Evolutionary conservation across 2,888 invertebrate species (phyloP), one percentile per base, ranked within the genome.

Genomic region (Quadroppia sp.): DNA sequence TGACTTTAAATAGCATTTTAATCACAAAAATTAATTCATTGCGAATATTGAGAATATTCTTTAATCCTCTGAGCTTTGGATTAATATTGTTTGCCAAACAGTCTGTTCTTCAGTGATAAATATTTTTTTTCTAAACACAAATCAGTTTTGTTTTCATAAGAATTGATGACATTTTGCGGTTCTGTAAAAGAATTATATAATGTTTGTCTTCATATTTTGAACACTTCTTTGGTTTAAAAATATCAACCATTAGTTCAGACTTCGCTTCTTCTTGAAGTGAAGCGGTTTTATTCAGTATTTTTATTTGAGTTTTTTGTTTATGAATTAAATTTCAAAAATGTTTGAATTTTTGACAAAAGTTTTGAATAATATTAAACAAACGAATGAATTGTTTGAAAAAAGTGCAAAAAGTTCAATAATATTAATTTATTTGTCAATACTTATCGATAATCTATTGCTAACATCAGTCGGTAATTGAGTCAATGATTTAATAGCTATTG

Each of bases 391-490:
- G 69, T 28, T 42, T 32, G 74, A 74, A 74, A 40, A 74, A 56
- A 45, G 74, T 23, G 50, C 74, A 20, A 42, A 56, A 28, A 56
- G 56, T 45, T 40, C 76, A 17, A 50, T 78, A 86, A 91, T 79
- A 83, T 91, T 82, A 32, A 82, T 83, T 0, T 82, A 82, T 74
- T 76, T 80, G 45, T 81, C 82, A 28, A 80, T 83, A 75, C 79
- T 82, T 70, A 76, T 82, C 67, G 94, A 94, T 84, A 94, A 94
- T 83, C 88, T 93, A 76, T 85, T 94, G 28, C 85, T 94, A 67
- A 94, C 94, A 45, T 90, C 92, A 48, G 89, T 94, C 71, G 94
- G 94, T 94, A 83, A 88, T 89, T 83, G n/a, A 32, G 69, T 15
- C 15, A 56, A 56, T 17, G 32, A 23, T 11, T 53, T 30, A 23